Percentiles rank a stretch among this genome's conserved stretches.
Evolutionary conservation across 2,113 vertebrate species (phyloP).

Genomic region (Corythornis cristatus): DNA sequence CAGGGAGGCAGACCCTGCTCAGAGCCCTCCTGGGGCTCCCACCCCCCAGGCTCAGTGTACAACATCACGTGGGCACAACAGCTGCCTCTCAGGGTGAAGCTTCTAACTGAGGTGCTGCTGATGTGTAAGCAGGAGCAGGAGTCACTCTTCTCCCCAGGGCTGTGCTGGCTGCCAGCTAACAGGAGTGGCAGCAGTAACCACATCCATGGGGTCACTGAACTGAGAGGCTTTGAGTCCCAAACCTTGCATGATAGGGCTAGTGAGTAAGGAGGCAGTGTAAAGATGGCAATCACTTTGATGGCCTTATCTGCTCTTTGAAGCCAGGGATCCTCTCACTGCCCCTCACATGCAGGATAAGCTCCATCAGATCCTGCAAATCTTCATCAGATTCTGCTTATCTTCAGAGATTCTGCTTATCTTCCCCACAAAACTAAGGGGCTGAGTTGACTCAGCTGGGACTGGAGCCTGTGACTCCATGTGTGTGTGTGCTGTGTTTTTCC

Average conservation of each 20-base stretch:
- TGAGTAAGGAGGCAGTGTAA: not conserved
- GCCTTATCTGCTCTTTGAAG: slow-evolving; percentile 59
- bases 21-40: not conserved
- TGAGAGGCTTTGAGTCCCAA: not conserved
- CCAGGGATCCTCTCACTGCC: not conserved
- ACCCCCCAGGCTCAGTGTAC: accelerated
- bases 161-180: not conserved
- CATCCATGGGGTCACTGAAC: not conserved
- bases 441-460: slow-evolving; percentile 8
- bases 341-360: not conserved
- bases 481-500: slow-evolving; percentile 30
- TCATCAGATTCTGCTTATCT: not conserved
- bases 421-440: not conserved
- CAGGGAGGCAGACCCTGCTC: not conserved
- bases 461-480: not conserved
- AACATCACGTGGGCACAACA: accelerated
- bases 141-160: not conserved
- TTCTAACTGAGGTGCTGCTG: not conserved
- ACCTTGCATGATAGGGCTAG: not conserved
- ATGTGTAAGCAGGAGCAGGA: not conserved
- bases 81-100: not conserved
- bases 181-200: not conserved
- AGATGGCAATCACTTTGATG: slow-evolving; percentile 15
- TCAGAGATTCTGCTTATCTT: not conserved
- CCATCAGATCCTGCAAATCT: not conserved